A percentile compares a stretch with the other conserved stretches of the same genome.
These are phyloP conservation scores for Latrodectus geometricus DNA, from an alignment of 1,140 invertebrate genomes.

Conservation along the genomic window DNA sequence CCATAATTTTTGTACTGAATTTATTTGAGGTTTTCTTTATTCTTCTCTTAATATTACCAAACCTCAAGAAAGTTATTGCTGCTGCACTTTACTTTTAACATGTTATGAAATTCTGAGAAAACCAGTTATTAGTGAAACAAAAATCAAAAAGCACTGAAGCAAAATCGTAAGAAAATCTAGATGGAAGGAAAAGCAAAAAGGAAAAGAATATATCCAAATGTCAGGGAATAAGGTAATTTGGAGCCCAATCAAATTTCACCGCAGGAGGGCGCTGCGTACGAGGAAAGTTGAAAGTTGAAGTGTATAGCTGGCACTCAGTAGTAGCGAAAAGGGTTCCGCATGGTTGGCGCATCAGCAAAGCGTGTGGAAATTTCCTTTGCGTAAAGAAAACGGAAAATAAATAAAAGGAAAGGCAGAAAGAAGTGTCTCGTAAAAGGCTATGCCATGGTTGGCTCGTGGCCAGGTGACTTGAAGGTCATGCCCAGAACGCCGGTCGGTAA, in stretches of 20 bases:
- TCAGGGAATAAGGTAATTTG: neutral
- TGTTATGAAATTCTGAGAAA: no score
- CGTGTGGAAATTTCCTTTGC: slow-evolving; percentile 56
- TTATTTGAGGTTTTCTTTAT: no score
- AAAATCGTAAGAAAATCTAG: neutral
- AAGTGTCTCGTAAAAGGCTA: slow-evolving; percentile 40
- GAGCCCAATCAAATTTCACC: slow-evolving; percentile 39
- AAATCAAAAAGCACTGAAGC: neutral
- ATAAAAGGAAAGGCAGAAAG: slow-evolving; percentile 22
- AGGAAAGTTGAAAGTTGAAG: slow-evolving; percentile 48
- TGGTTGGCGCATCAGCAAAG: slow-evolving; percentile 33
- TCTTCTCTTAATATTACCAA: no score
- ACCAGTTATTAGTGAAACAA: no score
- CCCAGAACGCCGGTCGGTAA: slow-evolving; percentile 13
- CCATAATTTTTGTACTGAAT: no score
- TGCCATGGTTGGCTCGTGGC: slow-evolving; percentile 56
- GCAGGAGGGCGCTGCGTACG: slow-evolving; percentile 42
- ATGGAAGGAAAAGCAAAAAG: neutral
- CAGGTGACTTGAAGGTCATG: slow-evolving; percentile 55
- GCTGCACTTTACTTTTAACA: no score
- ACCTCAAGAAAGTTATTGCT: no score
- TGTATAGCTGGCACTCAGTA: slow-evolving; percentile 26
- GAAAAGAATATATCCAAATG: slow-evolving; percentile 11
- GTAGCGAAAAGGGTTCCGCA: slow-evolving; percentile 34
- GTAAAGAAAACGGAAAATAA: slow-evolving; percentile 29